Evolutionary conservation across 2,888 invertebrate genomes (phyloP).

Genomic region (Branchellion lobata): DNA sequence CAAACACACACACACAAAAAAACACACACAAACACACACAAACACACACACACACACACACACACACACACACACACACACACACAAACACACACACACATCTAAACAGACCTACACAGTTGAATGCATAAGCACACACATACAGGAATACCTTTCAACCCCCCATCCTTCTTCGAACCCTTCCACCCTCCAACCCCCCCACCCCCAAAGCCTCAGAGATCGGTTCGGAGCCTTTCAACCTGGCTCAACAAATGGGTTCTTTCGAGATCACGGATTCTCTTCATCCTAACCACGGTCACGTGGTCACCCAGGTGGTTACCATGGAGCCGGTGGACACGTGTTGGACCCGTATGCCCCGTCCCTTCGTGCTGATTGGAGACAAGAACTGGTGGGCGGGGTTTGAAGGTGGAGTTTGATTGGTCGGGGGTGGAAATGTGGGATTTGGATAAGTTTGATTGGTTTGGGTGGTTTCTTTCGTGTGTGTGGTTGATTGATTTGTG

Average conservation of each 20-base stretch:
- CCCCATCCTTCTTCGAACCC: neutral
- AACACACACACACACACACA: neutral
- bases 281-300: constrained; percentile 52
- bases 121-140: constrained; percentile 58
- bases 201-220: constrained; percentile 50
- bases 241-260: constrained; percentile 59
- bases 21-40: neutral
- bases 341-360: constrained; percentile 48
- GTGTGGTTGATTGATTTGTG: too few species aligned
- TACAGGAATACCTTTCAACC: constrained; percentile 59
- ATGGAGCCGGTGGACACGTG: constrained; percentile 58
- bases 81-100: constrained; percentile 40
- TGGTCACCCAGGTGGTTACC: constrained; percentile 57
- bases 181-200: neutral
- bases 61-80: neutral
- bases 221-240: constrained; percentile 56
- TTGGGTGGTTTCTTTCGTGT: too few species aligned
- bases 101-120: constrained; percentile 56
- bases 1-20: neutral
- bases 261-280: constrained; percentile 56
- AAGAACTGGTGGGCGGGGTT: constrained; percentile 56
- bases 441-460: too few species aligned
- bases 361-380: constrained; percentile 56
- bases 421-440: neutral
- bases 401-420: neutral